These are phyloP conservation scores for Micrastur ruficollis DNA, from an alignment of 2,797 vertebrate genomes.

Conservation along the genomic window DNA sequence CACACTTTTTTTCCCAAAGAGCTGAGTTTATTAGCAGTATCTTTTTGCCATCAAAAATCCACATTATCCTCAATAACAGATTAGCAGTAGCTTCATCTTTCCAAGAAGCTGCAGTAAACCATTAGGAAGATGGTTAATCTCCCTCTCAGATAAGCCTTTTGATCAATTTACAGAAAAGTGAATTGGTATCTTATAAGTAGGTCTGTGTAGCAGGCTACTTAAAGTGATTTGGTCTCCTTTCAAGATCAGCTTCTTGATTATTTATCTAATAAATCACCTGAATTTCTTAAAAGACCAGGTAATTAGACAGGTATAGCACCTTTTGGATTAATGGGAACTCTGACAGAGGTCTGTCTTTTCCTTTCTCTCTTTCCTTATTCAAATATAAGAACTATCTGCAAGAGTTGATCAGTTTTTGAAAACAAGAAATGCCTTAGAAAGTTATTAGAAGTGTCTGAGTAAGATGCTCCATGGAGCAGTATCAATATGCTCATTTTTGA, in stretches of 20 bases:
- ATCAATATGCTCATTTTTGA: not conserved
- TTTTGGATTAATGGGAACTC: not conserved
- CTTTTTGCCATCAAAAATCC: slow-evolving; percentile 4
- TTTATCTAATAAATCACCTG: not conserved
- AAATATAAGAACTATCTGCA: not conserved
- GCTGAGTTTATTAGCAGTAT: not conserved
- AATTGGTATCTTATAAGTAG: not conserved
- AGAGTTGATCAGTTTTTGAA: not conserved
- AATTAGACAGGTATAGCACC: not conserved
- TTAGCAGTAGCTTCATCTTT: not conserved
- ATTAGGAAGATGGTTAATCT: slow-evolving; percentile 26
- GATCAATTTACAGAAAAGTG: slow-evolving; percentile 36
- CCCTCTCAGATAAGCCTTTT: slow-evolving; percentile 11
- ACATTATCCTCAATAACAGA: not conserved
- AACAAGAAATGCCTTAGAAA: not conserved
- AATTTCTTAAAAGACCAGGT: not conserved
- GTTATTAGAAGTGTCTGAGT: not conserved
- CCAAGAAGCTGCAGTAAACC: not conserved
- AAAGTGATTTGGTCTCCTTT: not conserved
- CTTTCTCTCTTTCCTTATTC: not conserved
- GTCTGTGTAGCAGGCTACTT: not conserved
- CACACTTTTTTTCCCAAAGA: not conserved
- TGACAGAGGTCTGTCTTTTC: not conserved
- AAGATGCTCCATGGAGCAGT: not conserved
- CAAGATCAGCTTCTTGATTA: not conserved